Base-by-base conservation (phyloP, 2,797 vertebrate genomes). In the Microctenopoma steveboyesi region DNA sequence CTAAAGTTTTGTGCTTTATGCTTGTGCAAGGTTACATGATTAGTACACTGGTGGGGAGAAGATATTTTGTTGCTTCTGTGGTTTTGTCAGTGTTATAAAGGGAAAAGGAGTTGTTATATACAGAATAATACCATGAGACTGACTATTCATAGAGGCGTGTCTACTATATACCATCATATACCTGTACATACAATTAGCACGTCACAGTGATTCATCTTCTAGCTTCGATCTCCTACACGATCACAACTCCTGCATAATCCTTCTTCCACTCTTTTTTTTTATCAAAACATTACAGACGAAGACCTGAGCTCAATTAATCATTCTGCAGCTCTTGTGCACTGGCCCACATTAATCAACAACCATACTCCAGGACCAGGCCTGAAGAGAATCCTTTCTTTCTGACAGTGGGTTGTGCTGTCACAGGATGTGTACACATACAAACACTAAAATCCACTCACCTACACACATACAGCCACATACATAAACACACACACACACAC, bases 221-320 rank as follows among this genome's bases (percentile, higher is more conserved):
- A 67, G 82, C 86, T 85, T 88, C 78, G 87, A 82, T 85, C 22
- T 15, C 22, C 46, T 50, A 62, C 71, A 82, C 28, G 66, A 64
- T 40, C 74, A 71, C 69, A 53, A 27, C 65, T 74, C 52, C 51
- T 59, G 57, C 69, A 71, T 66, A 78, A 76, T 68, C 74, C 74
- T 75, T 85, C 83, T 88, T 87, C 79, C 81, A 76, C 78, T 86
- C 83, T 83, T 92, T 83, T 89, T 90, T 93, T 89, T 91, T 91
- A 94, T 93, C 88, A 92, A 90, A 92, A 90, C 88, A 92, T 84
- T 90, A 84, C 86, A 91, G 88, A 93, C 89, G 86, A 92, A 91
- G 90, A 91, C 89, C 79, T 93, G 88, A 90, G 92, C 86, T 89
- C 91, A 92, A 92, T 94, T 91, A 93, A 92, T 93, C 89, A 89